These are phyloP conservation scores for Prostheceraeus crozeri DNA, from an alignment of 2,888 invertebrate genomes.

Conservation along the genomic window DNA sequence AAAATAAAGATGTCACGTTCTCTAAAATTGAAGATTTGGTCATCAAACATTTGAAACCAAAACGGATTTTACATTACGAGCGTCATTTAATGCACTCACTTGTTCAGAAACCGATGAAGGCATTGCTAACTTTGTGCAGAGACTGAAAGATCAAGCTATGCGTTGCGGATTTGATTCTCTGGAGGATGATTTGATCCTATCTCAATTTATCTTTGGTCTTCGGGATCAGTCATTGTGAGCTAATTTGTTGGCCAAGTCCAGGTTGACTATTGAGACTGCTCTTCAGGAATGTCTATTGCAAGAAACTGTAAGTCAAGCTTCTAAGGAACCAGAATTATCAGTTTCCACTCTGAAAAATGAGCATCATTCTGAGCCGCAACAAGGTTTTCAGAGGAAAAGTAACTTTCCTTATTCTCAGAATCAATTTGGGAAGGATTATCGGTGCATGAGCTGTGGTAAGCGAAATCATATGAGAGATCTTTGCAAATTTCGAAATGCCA, in stretches of 20 bases:
- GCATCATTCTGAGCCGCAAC: too few species aligned
- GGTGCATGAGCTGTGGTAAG: too few species aligned
- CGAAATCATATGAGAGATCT: too few species aligned
- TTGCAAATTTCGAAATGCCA: too few species aligned
- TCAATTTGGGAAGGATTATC: too few species aligned
- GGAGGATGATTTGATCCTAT: not conserved
- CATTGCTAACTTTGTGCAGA: not conserved
- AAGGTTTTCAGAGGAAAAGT: too few species aligned
- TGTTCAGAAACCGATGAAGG: not conserved
- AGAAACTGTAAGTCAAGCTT: slow-evolving; percentile 7
- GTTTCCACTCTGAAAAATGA: too few species aligned
- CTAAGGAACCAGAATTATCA: too few species aligned
- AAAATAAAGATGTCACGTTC: not conserved
- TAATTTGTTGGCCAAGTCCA: not conserved
- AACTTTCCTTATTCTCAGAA: too few species aligned
- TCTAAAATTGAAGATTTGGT: not conserved
- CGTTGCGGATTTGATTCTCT: not conserved
- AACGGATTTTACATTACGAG: slow-evolving; percentile 5
- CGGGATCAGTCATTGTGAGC: not conserved
- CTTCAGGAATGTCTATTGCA: not conserved
- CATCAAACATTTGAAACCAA: slow-evolving; percentile 14
- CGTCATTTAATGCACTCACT: slow-evolving; percentile 8
- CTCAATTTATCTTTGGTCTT: slow-evolving; percentile 6
- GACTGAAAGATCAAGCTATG: slow-evolving; percentile 6
- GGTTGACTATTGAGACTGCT: not conserved